Base-by-base conservation (phyloP, 2,797 vertebrate genomes). In the Pitangus sulphuratus region DNA sequence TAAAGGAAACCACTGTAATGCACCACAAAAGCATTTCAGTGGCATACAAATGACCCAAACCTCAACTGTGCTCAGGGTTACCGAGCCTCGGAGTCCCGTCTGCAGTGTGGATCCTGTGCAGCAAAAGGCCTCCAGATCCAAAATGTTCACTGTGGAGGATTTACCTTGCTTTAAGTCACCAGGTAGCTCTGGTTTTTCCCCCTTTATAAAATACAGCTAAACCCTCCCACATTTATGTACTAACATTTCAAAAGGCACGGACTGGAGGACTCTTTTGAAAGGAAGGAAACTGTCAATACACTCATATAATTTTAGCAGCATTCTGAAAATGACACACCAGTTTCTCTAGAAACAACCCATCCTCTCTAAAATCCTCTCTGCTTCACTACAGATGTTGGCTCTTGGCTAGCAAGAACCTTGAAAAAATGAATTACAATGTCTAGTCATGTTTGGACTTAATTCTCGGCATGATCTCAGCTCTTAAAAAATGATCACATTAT, bases 401-500 rank as follows among this genome's bases (percentile, higher is more conserved):
- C 69, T 56, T 76, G 72, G 86, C 84, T 93, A 87, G 84, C 62
- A 93, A 89, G 86, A 93, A 85, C 48, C 68, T 83, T 93, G 64
- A 87, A 85, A 94, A 78, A 65, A 86, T 53, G 17, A 95, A 85
- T 97, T 95, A 71, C 91, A 92, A 89, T 95, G 88, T 95, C 94
- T 95, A 95, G 93, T 95, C 95, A 94, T 92, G 93, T 92, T 96
- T 95, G 93, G 93, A 95, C 87, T 89, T 84, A 71, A 77, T 93
- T 96, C 93, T 85, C 95, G 81, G 93, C 72, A 93, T 95, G 93
- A 96, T 64, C 93, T 95, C 96, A 96, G 79, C 65, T 96, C 84
- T 90, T 89, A 44, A 96, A 95, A 96, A 89, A 90, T 72, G 51
- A 76, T 76, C 69, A 79, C 91, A 76, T 87, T 96, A 88, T 94